Percentiles rank a stretch among this genome's conserved stretches.
Conservation (phyloP, 2,888 invertebrate genomes). For the Magallana nippona region DNA sequence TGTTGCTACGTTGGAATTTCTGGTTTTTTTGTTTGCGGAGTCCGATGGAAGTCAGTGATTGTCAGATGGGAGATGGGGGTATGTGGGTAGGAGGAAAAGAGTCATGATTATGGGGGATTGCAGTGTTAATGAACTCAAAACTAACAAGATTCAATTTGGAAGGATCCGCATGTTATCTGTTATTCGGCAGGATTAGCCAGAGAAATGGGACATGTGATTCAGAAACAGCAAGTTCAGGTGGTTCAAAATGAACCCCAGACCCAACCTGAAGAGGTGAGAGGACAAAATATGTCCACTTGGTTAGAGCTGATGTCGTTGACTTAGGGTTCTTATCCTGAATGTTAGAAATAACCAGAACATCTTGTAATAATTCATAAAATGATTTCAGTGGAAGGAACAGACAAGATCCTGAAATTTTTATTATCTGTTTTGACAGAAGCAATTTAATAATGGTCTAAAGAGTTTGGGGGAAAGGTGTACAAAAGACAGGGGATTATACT, state of each 20-base stretch:
- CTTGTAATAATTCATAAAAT: background rate
- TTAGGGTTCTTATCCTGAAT: background rate
- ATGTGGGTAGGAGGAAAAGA: slow-evolving; percentile 3
- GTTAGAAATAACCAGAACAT: background rate
- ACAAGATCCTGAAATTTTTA: background rate
- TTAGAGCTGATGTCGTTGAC: background rate
- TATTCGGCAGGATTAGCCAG: background rate
- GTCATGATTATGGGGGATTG: background rate
- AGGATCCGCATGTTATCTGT: background rate
- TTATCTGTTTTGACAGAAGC: background rate
- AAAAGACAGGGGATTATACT: background rate
- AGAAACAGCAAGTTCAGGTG: slow-evolving; percentile 37
- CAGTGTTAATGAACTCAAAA: slow-evolving; percentile 5
- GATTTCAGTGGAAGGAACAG: background rate
- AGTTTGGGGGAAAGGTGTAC: background rate
- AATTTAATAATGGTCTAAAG: background rate
- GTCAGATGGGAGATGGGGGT: slow-evolving; percentile 6
- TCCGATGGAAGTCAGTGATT: background rate
- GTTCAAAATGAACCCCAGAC: background rate
- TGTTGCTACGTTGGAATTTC: slow-evolving; percentile 23
- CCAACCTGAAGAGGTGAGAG: slow-evolving; percentile 17
- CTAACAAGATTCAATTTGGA: background rate
- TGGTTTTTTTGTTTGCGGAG: background rate
- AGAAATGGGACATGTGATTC: slow-evolving; percentile 44
- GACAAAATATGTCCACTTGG: background rate